phyloP scores from a whole-genome alignment of 2,113 vertebrate genomes.

The Ciconia boyciana region DNA sequence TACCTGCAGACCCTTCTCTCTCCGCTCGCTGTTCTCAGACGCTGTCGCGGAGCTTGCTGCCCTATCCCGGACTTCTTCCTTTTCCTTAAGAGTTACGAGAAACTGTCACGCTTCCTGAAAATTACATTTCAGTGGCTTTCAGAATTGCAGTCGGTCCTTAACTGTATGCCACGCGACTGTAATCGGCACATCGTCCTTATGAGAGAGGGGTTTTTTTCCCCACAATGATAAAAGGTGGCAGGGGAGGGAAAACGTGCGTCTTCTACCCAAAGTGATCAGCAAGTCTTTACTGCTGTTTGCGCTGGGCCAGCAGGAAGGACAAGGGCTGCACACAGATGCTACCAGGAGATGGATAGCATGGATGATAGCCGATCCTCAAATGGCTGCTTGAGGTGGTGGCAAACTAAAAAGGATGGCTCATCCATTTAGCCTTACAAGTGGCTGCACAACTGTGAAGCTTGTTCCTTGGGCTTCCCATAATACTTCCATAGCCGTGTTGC shows the following conservation, averaged over 20 bases:
- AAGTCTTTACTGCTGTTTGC: neutral
- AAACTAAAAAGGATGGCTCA: neutral
- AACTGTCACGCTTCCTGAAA: neutral
- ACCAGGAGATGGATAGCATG: accelerated
- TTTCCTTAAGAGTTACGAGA: neutral
- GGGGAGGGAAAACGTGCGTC: neutral
- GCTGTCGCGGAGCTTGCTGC: too few species aligned
- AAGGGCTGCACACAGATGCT: neutral
- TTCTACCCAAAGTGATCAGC: neutral
- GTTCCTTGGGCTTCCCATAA: neutral
- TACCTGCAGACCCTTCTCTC: too few species aligned
- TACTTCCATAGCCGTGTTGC: accelerated
- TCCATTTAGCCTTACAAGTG: neutral
- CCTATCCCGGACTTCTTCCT: too few species aligned
- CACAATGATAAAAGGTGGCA: too few species aligned
- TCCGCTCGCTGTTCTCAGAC: accelerated
- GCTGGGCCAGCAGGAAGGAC: neutral
- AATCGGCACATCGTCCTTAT: neutral
- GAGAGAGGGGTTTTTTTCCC: too few species aligned
- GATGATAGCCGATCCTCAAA: too few species aligned
- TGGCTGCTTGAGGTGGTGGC: neutral
- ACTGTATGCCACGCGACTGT: accelerated
- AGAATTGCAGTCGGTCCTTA: neutral
- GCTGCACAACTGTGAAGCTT: neutral
- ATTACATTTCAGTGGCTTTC: neutral